A percentile compares a stretch with the other conserved stretches of the same genome.
phyloP scores from a whole-genome alignment of 2,888 invertebrate genomes.

The Esperia sulphurella region DNA sequence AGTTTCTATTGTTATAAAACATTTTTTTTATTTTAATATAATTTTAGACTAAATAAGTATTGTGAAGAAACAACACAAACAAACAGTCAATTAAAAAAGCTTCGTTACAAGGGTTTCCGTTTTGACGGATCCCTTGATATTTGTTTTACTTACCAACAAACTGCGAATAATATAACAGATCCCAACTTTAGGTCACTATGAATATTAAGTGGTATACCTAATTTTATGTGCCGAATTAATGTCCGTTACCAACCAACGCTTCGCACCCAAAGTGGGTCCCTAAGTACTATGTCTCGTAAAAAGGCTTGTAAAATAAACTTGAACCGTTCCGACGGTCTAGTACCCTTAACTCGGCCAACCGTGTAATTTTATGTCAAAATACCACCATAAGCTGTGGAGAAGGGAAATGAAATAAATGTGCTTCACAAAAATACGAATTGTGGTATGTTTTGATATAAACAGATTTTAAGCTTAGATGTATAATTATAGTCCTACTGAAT shows the following conservation, averaged over 20 bases:
- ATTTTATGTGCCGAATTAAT: constrained; percentile 10
- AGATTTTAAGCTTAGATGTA: background rate
- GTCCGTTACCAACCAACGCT: constrained; percentile 15
- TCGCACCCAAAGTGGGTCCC: constrained; percentile 24
- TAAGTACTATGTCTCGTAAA: constrained; percentile 29
- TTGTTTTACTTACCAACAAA: no score
- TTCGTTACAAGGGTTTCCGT: no score
- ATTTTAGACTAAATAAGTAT: background rate
- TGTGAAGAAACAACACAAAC: no score
- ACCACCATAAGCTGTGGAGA: constrained; percentile 34
- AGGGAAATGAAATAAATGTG: constrained; percentile 35
- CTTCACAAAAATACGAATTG: constrained; percentile 7
- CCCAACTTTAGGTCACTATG: constrained; percentile 5
- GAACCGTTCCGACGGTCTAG: constrained; percentile 27
- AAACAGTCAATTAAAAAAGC: no score
- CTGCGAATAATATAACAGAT: no score
- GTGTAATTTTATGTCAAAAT: constrained; percentile 38
- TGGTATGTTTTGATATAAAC: constrained; percentile 1
- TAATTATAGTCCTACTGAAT: no score
- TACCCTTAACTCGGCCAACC: constrained; percentile 28
- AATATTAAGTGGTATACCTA: constrained; percentile 9
- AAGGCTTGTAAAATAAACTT: constrained; percentile 32
- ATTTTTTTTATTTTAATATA: no score
- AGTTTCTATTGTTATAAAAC: no score
- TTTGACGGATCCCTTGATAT: no score